Conservation (phyloP, 2,797 vertebrate genomes). For the Cynopterus sphinx region DNA sequence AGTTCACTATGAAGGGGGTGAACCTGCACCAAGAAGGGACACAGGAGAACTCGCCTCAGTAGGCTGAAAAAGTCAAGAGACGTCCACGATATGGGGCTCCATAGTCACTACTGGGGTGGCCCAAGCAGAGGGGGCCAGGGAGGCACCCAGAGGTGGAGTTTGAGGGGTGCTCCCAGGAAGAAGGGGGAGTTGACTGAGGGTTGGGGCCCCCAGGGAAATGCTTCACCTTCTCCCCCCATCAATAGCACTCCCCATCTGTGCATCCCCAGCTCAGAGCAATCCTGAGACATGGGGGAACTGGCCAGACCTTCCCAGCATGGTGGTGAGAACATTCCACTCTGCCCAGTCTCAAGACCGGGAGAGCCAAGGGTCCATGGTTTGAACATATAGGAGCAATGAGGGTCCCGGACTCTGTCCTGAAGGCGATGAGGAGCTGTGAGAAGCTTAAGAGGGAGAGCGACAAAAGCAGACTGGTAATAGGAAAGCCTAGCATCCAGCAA, state of each 20-base stretch:
- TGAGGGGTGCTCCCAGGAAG: background rate
- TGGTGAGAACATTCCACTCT: background rate
- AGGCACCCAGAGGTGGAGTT: background rate
- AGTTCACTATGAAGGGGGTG: background rate
- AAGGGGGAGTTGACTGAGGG: background rate
- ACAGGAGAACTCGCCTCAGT: background rate
- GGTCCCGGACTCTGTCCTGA: background rate
- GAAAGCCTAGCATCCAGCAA: background rate
- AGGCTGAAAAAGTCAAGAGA: background rate
- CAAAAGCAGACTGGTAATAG: background rate
- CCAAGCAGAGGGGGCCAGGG: background rate
- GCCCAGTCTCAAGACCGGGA: background rate
- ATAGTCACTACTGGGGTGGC: no score
- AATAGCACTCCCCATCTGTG: background rate
- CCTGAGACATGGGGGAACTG: background rate
- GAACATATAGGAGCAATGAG: background rate
- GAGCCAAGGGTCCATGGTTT: no score
- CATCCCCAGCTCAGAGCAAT: background rate
- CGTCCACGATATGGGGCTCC: no score
- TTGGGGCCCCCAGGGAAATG: background rate
- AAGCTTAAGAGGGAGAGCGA: background rate
- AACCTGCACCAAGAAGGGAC: background rate
- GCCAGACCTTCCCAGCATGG: background rate
- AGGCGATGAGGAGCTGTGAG: background rate
- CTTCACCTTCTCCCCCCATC: background rate